These are phyloP conservation scores for Oreochromis grahami DNA, from an alignment of 2,797 vertebrate species.

Conservation along the genomic window DNA sequence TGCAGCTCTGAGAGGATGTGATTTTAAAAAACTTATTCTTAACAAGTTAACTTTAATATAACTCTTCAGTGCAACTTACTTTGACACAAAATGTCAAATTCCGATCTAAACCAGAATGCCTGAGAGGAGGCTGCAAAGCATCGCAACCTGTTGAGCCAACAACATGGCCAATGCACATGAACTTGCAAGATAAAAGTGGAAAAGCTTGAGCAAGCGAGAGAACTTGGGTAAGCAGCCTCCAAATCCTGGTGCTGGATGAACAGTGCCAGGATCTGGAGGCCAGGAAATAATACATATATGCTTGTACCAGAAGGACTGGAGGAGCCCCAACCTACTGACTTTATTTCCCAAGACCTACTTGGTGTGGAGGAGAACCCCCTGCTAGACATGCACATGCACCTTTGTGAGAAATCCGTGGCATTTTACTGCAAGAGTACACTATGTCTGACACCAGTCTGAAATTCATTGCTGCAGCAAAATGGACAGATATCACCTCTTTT, in stretches of 20 bases:
- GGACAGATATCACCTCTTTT: not conserved
- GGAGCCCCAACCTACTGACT: not conserved
- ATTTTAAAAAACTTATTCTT: not conserved
- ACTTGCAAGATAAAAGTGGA: not conserved
- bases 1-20: not conserved
- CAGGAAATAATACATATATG: not conserved
- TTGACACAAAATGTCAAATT: not conserved
- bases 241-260: rapidly evolving
- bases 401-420: not conserved
- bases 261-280: not conserved
- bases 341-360: not conserved
- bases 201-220: not conserved
- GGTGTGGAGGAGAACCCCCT: rapidly evolving
- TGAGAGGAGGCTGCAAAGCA: not conserved
- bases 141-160: not conserved
- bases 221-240: not conserved
- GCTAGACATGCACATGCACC: rapidly evolving
- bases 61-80: not conserved
- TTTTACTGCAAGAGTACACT: not conserved
- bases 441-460: not conserved
- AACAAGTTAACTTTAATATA: not conserved
- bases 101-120: not conserved
- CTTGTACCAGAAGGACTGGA: not conserved
- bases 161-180: not conserved
- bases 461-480: not conserved